Base-by-base conservation (phyloP, 2,888 invertebrate species). In the Hirtodrosophila trivittata region DNA sequence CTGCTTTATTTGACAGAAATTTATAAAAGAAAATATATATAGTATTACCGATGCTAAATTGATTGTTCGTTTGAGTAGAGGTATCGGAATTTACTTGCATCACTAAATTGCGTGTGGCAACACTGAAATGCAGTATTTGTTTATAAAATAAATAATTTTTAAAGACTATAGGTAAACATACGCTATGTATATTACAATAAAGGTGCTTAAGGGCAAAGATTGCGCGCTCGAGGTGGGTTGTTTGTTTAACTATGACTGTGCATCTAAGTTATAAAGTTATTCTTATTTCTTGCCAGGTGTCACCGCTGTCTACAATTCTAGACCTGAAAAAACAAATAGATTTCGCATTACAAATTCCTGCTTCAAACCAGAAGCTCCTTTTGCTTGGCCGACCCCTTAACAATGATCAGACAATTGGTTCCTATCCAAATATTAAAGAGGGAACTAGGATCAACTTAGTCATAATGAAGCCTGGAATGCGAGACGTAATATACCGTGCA, bases 371-470 rank as follows among this genome's bases (percentile, higher is more conserved):
- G 88, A 95, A 94, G 76, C 90, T 96, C 41, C 91, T 96, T 10
- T 91, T 94, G n/a, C 91, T 93, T 3, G 96, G 96, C 1, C 93
- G 94, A 77, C 92, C 95, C 0, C 90, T 96, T 49, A 91, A 93
- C 84, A 95, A 96, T 85, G 94, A 95, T 42, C 94, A 95, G 83
- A 92, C 92, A 5, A 90, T 96, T 39, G 92, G 93, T 35, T 93
- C 93, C 38, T 96, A 96, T 88, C 93, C 94, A 3, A 92, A 93
- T 68, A 94, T 96, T 28, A 94, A 94, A 89, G 95, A 95, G 64
- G 95, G 95, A 1, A 93, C 94, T 10, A 96, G 94, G 89, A 87
- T 96, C 38, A 94, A 94, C 86, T 90, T 96, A 59, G 92, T 95
- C 18, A 93, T 95, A 3, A 94, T 94, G 85, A 95, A 94, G 77